Evolutionary conservation across 2,888 invertebrate genomes (phyloP).

Genomic region (Netelia inedita): DNA sequence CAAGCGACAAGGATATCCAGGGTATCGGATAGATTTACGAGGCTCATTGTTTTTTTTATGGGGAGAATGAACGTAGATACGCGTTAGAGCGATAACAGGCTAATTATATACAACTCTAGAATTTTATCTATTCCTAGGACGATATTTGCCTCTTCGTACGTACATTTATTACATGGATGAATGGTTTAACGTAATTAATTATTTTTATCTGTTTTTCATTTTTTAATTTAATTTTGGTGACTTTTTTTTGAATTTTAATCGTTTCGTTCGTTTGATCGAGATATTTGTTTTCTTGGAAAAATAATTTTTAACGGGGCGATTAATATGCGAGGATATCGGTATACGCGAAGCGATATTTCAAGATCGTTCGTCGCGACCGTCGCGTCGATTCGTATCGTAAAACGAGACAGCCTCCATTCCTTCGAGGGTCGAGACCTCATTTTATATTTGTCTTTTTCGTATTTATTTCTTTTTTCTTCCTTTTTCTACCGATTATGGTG

Average conservation of each 20-base stretch:
- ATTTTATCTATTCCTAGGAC: constrained; percentile 2
- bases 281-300: neutral
- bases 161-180: neutral
- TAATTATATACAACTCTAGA: neutral
- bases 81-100: constrained; percentile 27
- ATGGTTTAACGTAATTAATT: no score
- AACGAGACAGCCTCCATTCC: constrained; percentile 45
- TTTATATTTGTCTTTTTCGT: constrained; percentile 29
- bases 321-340: neutral
- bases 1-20: no score
- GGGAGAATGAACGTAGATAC: constrained; percentile 32
- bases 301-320: constrained; percentile 26
- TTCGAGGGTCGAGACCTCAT: constrained; percentile 51
- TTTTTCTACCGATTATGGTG: constrained; percentile 41
- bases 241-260: neutral
- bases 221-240: neutral
- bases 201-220: neutral
- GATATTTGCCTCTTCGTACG: neutral
- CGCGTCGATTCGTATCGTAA: constrained; percentile 32
- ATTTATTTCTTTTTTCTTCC: constrained; percentile 2
- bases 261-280: neutral
- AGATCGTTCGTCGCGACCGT: constrained; percentile 36
- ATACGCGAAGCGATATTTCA: constrained; percentile 32
- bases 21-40: neutral
- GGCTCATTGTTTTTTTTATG: constrained; percentile 4